phyloP scores from a whole-genome alignment of 1,140 invertebrate species.

The Habropoda laboriosa region DNA sequence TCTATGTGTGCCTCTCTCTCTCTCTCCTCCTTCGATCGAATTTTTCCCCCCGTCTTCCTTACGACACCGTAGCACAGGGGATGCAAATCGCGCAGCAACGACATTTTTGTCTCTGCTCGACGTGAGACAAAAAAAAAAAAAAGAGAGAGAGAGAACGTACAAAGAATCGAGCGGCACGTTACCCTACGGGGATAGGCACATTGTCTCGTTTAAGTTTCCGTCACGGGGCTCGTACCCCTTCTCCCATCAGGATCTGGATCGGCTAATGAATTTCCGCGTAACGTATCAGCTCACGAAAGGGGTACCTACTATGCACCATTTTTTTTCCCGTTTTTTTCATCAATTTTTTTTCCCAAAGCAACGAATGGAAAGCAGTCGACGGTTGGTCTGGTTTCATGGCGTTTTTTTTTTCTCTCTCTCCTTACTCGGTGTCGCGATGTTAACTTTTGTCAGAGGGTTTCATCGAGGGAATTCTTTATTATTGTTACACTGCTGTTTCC shows the following conservation, averaged over 20 bases:
- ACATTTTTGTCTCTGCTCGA: constrained; percentile 75
- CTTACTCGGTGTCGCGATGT: neutral
- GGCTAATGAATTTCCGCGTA: constrained; percentile 67
- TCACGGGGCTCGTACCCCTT: constrained; percentile 48
- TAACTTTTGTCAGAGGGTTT: neutral
- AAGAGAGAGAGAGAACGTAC: neutral
- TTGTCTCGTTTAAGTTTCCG: constrained; percentile 57
- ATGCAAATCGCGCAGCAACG: constrained; percentile 73
- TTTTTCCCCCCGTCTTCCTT: neutral
- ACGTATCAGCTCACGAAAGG: constrained; percentile 40
- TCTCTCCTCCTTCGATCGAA: constrained; percentile 41
- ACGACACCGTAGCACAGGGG: too few relatives aligned
- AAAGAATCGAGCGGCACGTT: constrained; percentile 38
- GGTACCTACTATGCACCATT: too few relatives aligned
- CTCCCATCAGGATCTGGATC: constrained; percentile 47
- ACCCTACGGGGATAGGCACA: constrained; percentile 49
- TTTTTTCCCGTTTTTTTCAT: too few relatives aligned
- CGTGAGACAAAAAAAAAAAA: constrained; percentile 68
- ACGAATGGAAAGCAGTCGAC: too few relatives aligned
- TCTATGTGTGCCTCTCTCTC: constrained; percentile 15
- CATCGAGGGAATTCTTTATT: neutral
- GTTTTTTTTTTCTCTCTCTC: neutral
- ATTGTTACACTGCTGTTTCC: neutral
- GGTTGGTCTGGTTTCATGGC: neutral
- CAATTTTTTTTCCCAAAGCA: constrained; percentile 1